Base-by-base conservation (phyloP, 2,888 invertebrate species). In the Sclerodermus sp. region DNA sequence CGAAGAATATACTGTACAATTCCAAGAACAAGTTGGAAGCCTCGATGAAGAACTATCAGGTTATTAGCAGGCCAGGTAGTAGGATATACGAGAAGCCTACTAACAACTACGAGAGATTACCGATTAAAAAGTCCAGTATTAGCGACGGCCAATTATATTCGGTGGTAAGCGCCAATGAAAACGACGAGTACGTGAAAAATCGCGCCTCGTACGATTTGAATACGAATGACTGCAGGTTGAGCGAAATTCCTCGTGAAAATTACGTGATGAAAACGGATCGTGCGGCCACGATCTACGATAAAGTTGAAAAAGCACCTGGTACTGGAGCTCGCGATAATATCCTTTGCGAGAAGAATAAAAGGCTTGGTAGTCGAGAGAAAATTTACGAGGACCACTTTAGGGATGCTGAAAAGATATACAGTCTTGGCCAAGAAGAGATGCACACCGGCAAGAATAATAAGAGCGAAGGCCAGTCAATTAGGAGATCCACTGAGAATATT, bases 331-430 rank as follows among this genome's bases (percentile, higher is more conserved):
- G 8, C 8, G 23, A 23, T 5, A 23, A 23, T 23, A 23, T 13
- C n/a, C n/a, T n/a, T 29, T 60, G 58, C 34, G 49, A 58, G 36
- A 45, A 55, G 43, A 43, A 13, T 9, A 12, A n/a, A 9, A 12
- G 60, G 44, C 32, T 41, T 38, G 4, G 18, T n/a, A 1, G 63
- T 53, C 45, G 61, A 56, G 14, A 63, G 38, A 62, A 48, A 15
- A 38, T 60, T 9, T 63, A 68, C 40, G 64, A 68, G 16, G 61
- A 74, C 1, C 73, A 68, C 41, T 71, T 77, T 31, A 66, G 65
- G 29, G 70, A 77, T 31, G 70, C 55, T 0, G 75, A 77, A 38
- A 74, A 77, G 47, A 77, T 77, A 44, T 70, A 67, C 18, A 67
- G 62, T 43, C 49, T 74, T 12, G 66, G 51, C 1, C 50, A 65